Conservation (phyloP, 1,140 invertebrate species). For the Drosophila guanche region DNA sequence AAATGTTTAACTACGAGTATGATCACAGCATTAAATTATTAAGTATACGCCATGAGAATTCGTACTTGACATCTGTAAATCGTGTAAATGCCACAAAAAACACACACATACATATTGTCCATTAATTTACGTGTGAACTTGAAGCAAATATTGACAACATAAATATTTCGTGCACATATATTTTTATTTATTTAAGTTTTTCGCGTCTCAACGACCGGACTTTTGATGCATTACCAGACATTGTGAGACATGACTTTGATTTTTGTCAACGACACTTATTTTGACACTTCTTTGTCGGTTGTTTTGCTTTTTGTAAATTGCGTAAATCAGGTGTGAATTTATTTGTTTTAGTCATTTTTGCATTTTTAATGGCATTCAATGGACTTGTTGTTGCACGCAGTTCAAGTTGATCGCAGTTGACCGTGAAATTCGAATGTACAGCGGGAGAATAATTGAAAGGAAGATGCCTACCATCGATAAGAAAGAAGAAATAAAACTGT, state of each 20-base stretch:
- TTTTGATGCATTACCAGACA: conserved; percentile 66
- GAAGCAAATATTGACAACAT: conserved; percentile 39
- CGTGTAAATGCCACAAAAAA: conserved; percentile 15
- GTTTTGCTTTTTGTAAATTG: conserved; percentile 45
- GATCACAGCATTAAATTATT: not conserved
- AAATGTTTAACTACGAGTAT: not conserved
- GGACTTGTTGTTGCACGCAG: conserved; percentile 37
- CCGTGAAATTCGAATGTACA: conserved; percentile 60
- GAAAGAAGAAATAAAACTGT: conserved; percentile 15
- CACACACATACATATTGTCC: conserved; percentile 3
- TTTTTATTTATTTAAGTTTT: conserved; percentile 38
- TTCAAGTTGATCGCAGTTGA: conserved; percentile 63
- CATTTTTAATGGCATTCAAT: conserved; percentile 49
- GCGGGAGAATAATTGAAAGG: conserved; percentile 43
- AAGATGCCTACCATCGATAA: conserved; percentile 39
- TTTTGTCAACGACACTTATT: conserved; percentile 67
- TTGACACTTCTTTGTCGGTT: conserved; percentile 66
- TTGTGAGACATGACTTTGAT: conserved; percentile 52
- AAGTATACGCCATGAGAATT: conserved; percentile 19
- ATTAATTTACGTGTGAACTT: conserved; percentile 60
- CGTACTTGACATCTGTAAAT: not conserved
- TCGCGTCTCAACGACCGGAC: conserved; percentile 19
- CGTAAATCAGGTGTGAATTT: conserved; percentile 75
- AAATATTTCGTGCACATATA: conserved; percentile 24
- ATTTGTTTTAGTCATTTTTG: conserved; percentile 73